phyloP scores from a whole-genome alignment of 2,888 invertebrate species.

The Thera britannica region DNA sequence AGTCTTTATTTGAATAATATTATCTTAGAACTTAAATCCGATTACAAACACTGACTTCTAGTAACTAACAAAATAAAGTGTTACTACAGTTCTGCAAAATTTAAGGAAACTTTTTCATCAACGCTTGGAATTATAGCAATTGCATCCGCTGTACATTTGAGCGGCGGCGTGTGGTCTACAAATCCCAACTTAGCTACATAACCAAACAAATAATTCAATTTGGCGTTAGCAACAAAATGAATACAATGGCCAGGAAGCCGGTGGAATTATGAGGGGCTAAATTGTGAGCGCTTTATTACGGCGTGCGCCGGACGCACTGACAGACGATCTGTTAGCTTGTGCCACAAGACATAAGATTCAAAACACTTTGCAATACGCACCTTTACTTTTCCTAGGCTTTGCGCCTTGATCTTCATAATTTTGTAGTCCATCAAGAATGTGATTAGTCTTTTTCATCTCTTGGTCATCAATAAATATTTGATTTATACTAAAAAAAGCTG shows the following conservation, averaged over 20 bases:
- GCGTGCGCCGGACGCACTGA: slow-evolving; percentile 56
- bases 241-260: slow-evolving; percentile 47
- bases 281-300: slow-evolving; percentile 65
- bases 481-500: no score
- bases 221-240: slow-evolving; percentile 49
- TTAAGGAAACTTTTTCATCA: slow-evolving; percentile 24
- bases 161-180: slow-evolving; percentile 29
- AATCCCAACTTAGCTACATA: slow-evolving; percentile 38
- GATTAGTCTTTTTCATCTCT: no score
- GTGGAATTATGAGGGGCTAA: slow-evolving; percentile 60
- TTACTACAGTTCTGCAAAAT: slow-evolving; percentile 1
- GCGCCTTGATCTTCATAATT: no score
- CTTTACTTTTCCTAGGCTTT: neutral
- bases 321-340: slow-evolving; percentile 58
- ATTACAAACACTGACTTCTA: neutral
- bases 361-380: neutral
- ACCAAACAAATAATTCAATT: slow-evolving; percentile 55
- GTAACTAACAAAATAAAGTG: neutral
- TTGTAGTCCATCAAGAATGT: no score
- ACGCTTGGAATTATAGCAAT: slow-evolving; percentile 17
- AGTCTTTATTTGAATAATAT: neutral
- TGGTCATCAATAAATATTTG: no score
- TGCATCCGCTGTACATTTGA: slow-evolving; percentile 28
- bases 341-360: slow-evolving; percentile 34
- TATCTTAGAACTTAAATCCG: no score